These are phyloP conservation scores for Grallaria varia DNA, from an alignment of 2,113 vertebrate species.

Conservation along the genomic window DNA sequence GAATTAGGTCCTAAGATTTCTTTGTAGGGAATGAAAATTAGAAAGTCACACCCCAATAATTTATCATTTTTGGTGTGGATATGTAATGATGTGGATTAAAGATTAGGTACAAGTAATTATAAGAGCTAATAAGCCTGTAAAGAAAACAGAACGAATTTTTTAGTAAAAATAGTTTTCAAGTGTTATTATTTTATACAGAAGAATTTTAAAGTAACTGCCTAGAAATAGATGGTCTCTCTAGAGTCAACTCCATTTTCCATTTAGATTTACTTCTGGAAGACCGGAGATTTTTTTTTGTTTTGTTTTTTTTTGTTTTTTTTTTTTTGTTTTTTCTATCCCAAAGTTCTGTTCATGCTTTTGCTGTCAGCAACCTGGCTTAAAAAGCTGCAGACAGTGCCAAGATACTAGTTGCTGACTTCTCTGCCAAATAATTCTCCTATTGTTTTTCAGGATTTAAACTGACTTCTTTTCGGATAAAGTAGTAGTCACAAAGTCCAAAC, in stretches of 20 bases:
- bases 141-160: not conserved
- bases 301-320: not conserved
- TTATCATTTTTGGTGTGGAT: not conserved
- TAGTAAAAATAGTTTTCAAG: not conserved
- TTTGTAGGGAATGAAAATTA: not conserved
- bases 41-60: not conserved
- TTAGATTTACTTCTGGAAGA: not conserved
- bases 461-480: not conserved
- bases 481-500: not conserved
- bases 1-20: not conserved
- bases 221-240: not conserved
- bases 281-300: not conserved
- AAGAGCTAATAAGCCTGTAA: not conserved
- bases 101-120: not conserved
- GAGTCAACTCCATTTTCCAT: not conserved
- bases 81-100: not conserved
- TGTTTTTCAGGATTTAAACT: constrained; percentile 34
- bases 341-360: not conserved
- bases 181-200: not conserved
- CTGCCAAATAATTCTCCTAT: constrained; percentile 29
- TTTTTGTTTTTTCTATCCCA: fast-evolving
- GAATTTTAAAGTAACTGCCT: not conserved
- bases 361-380: constrained; percentile 34
- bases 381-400: constrained; percentile 12
- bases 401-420: not conserved